Evolutionary conservation across 2,888 invertebrate genomes (phyloP), one percentile per base, ranked within the genome.

Genomic region (Lasioglossum marginatum): DNA sequence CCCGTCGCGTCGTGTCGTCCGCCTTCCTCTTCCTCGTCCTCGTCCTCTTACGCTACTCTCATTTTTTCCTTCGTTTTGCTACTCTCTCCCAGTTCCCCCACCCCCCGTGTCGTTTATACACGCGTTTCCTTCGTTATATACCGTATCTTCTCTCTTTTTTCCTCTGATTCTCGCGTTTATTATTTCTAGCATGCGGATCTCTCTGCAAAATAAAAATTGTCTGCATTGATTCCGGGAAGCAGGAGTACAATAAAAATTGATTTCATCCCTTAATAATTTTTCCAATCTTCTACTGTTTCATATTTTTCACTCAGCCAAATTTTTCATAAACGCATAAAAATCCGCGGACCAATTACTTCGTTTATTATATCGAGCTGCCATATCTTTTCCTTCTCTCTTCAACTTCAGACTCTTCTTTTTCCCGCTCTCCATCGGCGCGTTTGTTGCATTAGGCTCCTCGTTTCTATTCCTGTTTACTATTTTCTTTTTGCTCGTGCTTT

Each of bases 21-120:
- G n/a, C 57, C 34, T 31, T 63, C 8, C 63, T 63, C 63, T 31
- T 63, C 68, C 68, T 68, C 68, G 8, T 66, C 52, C 83, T 72
- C 83, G 63, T 85, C 52, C 84, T 85, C 68, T 80, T 81, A 86
- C 86, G 77, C 71, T 87, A 85, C 75, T 86, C 81, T 43, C 75
- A 60, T 83, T 83, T 74, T 83, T 78, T 70, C 66, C 70, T 34
- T 74, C 72, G 10, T 52, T 83, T 77, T 77, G 45, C 87, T 82
- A 31, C 31, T 19, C 63, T 31, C 63, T 82, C 76, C 75, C 68
- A 70, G 45, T 34, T 45, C 43, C 12, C 19, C 27, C n/a, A 10
- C n/a, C 14, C 31, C n/a, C 16, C 66, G 34, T 12, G 45, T 57
- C 70, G 34, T 37, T 48, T 73, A 43, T 27, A 52, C 68, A 27